These are phyloP conservation scores for Bufotes viridis DNA, from an alignment of 2,797 vertebrate genomes.

Conservation along the genomic window DNA sequence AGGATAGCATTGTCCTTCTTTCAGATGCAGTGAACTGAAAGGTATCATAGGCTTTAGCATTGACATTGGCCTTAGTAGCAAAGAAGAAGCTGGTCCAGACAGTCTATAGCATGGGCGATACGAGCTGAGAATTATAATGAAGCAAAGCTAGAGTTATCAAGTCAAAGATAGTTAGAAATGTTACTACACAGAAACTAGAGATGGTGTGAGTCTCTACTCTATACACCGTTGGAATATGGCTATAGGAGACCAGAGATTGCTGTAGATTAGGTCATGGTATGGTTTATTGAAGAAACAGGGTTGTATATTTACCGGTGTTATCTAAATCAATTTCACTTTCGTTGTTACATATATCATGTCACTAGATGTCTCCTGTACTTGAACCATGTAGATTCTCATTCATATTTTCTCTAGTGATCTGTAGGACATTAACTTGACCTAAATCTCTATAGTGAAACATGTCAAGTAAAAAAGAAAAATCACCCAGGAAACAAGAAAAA, in stretches of 20 bases:
- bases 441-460: background rate
- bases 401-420: background rate
- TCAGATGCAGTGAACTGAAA: constrained; percentile 26
- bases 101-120: background rate
- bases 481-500: background rate
- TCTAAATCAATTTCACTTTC: background rate
- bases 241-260: background rate
- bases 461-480: background rate
- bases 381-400: background rate
- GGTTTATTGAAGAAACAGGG: background rate
- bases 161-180: background rate
- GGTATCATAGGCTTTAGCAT: constrained; percentile 15
- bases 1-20: constrained; percentile 11
- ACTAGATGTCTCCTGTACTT: constrained; percentile 2
- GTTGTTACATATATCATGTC: background rate
- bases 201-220: too few relatives aligned
- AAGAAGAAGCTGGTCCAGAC: constrained; percentile 26
- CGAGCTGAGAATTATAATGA: background rate
- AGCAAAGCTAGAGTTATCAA: background rate
- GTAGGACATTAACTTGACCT: background rate
- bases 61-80: constrained; percentile 24
- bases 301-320: background rate
- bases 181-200: background rate
- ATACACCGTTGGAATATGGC: background rate
- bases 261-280: background rate